Percentiles rank a stretch among this genome's conserved stretches.
These are phyloP conservation scores for Meteorus cinctellus DNA, from an alignment of 2,888 invertebrate species.

Conservation along the genomic window DNA sequence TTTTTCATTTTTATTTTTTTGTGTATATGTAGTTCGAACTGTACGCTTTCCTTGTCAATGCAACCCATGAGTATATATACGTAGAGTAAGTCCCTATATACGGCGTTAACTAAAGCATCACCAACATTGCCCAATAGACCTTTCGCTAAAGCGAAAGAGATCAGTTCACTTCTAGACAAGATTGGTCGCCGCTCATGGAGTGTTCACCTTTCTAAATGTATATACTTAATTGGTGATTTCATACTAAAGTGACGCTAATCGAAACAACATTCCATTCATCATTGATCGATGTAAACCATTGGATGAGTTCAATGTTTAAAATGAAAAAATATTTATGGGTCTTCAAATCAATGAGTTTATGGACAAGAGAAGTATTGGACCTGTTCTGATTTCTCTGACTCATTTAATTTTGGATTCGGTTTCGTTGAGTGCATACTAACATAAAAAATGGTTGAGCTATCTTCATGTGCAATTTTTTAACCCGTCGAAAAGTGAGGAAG, in stretches of 20 bases:
- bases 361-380: neutral
- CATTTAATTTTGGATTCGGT: no score
- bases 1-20: conserved; percentile 16
- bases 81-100: conserved; percentile 52
- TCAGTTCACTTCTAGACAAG: conserved; percentile 16
- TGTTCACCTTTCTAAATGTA: conserved; percentile 30
- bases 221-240: conserved; percentile 17
- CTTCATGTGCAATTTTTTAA: no score
- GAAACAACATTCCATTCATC: conserved; percentile 16
- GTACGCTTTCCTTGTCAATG: conserved; percentile 53
- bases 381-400: no score
- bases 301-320: neutral
- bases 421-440: no score
- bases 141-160: conserved; percentile 22
- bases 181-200: conserved; percentile 3
- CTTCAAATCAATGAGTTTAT: neutral
- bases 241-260: conserved; percentile 32
- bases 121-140: conserved; percentile 15
- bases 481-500: no score
- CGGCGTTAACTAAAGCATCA: conserved; percentile 45
- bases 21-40: conserved; percentile 16
- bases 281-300: conserved; percentile 5
- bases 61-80: conserved; percentile 25
- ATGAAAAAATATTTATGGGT: neutral
- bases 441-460: no score